Evolutionary conservation across 2,113 vertebrate species (phyloP), one percentile per base, ranked within the genome.

Genomic region (Ploceus nigricollis): DNA sequence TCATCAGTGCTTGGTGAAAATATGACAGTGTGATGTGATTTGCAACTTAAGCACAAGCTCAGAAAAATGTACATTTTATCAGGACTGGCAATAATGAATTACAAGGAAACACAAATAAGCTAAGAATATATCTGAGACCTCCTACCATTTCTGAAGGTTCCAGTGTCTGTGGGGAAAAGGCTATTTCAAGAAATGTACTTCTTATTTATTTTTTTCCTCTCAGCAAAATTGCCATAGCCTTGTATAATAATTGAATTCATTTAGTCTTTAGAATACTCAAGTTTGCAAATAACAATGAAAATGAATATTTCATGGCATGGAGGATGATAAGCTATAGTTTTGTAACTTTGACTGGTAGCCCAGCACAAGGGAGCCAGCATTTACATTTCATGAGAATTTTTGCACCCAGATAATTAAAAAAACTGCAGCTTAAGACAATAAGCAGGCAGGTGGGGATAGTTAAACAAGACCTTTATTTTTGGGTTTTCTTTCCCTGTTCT

Each of bases 241-340:
- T 79, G 87, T 95, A 33, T 87, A 92, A 96, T 97, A 97, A 96
- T 96, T 95, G 92, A 92, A 95, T 96, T 96, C 82, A 89, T 97
- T 97, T 97, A 96, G 86, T 96, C 90, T 96, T 92, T 86, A 92
- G 89, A 82, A 95, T 79, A 75, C 90, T 97, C 64, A 91, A 94
- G 92, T 97, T 97, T 96, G 84, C 91, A 96, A 97, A 97, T 94
- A 94, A 96, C 92, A 91, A 93, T 90, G 86, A 69, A 66, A 96
- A 96, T 96, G 92, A 97, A 97, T 97, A 96, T 96, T 97, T 97
- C 96, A 96, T 97, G 80, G 70, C 88, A 71, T 81, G 85, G 64
- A 95, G 75, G 77, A 94, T 66, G 87, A 85, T 95, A 89, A 96
- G 85, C 88, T 94, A 91, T 93, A 75, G 80, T 95, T 77, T 83